These are phyloP conservation scores for Archivesica marissinica DNA, from an alignment of 1,140 invertebrate genomes.

Conservation along the genomic window DNA sequence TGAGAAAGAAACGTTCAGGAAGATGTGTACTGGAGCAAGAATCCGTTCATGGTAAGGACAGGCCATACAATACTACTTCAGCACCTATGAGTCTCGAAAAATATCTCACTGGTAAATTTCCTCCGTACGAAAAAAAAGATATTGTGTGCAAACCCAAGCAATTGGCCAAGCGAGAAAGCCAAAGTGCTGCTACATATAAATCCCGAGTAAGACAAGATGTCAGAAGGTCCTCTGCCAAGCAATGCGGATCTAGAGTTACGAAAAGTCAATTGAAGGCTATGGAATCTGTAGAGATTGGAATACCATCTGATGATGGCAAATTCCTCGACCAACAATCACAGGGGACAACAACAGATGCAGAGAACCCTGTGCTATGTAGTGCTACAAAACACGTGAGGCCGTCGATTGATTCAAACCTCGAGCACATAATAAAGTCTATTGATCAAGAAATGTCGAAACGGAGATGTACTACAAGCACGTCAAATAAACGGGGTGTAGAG, in stretches of 20 bases:
- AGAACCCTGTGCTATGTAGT: not conserved
- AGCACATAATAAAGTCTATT: no score
- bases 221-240: not conserved
- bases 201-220: not conserved
- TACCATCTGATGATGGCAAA: not conserved
- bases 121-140: slow-evolving; percentile 5
- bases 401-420: no score
- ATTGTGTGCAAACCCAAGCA: not conserved
- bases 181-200: slow-evolving; percentile 25
- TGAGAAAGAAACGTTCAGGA: not conserved
- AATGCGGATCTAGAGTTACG: not conserved
- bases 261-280: not conserved
- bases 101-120: not conserved
- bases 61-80: not conserved
- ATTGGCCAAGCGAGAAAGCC: not conserved
- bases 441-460: not conserved
- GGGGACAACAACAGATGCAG: not conserved
- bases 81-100: slow-evolving; percentile 15
- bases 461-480: not conserved
- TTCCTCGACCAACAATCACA: not conserved
- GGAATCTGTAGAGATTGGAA: not conserved
- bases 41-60: not conserved
- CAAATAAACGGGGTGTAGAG: slow-evolving; percentile 11
- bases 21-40: slow-evolving; percentile 22
- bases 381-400: no score